Evolutionary conservation across 2,113 vertebrate genomes (phyloP), one percentile per base, ranked within the genome.

Genomic region (Dasyornis broadbenti): DNA sequence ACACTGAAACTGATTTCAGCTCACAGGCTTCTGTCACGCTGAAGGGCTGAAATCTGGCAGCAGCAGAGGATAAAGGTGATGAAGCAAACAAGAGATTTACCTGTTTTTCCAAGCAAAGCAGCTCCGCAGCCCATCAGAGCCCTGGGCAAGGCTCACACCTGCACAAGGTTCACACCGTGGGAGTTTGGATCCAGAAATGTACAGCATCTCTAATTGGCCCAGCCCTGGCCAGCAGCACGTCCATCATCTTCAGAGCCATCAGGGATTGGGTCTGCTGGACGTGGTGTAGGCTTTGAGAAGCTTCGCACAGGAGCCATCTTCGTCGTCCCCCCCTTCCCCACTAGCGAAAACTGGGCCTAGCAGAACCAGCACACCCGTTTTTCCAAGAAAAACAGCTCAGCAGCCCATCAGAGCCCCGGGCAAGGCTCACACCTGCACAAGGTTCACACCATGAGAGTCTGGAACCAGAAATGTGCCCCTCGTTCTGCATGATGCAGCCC

Each of bases 401-500:
- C 28, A 21, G 40, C 30, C 21, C 35, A 26, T 20, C 7, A 27
- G 9, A 68, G 37, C 30, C 39, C 15, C 17, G 42, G 33, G 39
- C 59, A n/a, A 50, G 15, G 44, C 68, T 88, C 47, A 26, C 10
- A 6, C 37, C 63, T n/a, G 47, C 86, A 11, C 23, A 0, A 5
- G 37, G 49, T 2, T 12, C 8, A 0, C 14, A 20, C 47, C 4
- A 0, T 1, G 33, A 27, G 31, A 61, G 14, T 31, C 1, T 0
- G 21, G 66, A 14, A 4, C 15, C 44, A 59, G 60, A 19, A 47
- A 13, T 0, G 28, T 9, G 27, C 6, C 33, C 44, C 39, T 56
- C 0, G 0, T 7, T 44, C 3, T 1, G 4, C 79, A 15, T 0
- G 0, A 19, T 5, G 10, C 23, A 7, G 59, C 23, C 33, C 15